Evolutionary conservation across 2,888 invertebrate genomes (phyloP).

Genomic region (Drosophila formosana): DNA sequence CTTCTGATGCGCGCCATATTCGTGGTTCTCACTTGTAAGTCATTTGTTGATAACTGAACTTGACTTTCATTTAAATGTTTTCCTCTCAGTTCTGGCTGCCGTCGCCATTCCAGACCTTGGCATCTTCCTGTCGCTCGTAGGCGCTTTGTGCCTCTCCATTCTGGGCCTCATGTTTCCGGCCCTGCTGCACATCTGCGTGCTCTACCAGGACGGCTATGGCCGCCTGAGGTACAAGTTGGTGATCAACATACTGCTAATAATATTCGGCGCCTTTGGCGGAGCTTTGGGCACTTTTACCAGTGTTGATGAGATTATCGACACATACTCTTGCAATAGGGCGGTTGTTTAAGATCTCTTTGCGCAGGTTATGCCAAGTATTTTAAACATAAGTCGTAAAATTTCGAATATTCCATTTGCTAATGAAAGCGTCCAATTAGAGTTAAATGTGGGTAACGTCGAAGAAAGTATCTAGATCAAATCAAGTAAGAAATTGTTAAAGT

Average conservation of each 20-base stretch:
- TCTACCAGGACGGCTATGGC: constrained; percentile 89
- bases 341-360: neutral
- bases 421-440: too few species aligned
- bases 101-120: constrained; percentile 93
- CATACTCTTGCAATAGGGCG: neutral
- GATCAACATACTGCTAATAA: constrained; percentile 89
- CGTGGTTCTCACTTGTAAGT: constrained; percentile 89
- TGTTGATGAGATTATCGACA: neutral
- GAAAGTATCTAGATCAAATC: too few species aligned
- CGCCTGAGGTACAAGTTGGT: constrained; percentile 89
- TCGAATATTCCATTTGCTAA: too few species aligned
- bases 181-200: constrained; percentile 92
- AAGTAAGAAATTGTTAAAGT: too few species aligned
- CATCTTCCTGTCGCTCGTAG: constrained; percentile 96
- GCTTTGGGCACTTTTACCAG: constrained; percentile 88
- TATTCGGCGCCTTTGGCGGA: constrained; percentile 91
- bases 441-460: too few species aligned
- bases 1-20: constrained; percentile 90
- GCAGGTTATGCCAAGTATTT: too few species aligned
- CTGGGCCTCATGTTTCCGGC: constrained; percentile 97
- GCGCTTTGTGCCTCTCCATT: constrained; percentile 95
- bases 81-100: constrained; percentile 87
- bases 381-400: too few species aligned
- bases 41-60: neutral
- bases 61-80: neutral